Base-by-base conservation (phyloP, 2,888 invertebrate genomes). In the Epinotia brunnichana region DNA sequence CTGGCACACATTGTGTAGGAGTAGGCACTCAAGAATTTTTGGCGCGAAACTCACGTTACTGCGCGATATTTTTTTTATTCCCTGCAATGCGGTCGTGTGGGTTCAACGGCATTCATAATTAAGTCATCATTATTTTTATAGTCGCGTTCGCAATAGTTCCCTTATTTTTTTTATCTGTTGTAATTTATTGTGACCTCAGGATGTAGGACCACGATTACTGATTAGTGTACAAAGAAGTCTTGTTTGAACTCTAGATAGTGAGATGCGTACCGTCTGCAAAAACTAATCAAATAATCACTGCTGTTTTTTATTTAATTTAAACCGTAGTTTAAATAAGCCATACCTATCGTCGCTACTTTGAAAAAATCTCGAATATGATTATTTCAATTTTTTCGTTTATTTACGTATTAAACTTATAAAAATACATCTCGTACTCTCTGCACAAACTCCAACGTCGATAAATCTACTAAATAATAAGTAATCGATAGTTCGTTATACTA, bases 111-210 rank as follows among this genome's bases (percentile, higher is more conserved):
- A 29, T 41, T 29, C n/a, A n/a, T 74, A 76, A 77, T 77, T 74
- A 74, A 76, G 76, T 77, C 74, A 75, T 77, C 54, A 70, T 74
- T 76, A 75, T 77, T 76, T 74, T 77, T 76, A 71, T 75, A 70
- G 69, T 68, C 73, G 75, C 71, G 74, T 76, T 79, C 57, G 80
- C 80, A 80, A 77, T 77, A 74, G 69, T 70, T 70, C 74, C 78
- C 74, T 82, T 81, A 77, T 81, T 80, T 80, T n/a, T 72, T 77
- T 82, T 83, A 82, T 85, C 81, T 80, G 71, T 76, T 5, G 59
- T 61, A 71, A 57, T 73, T 74, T 69, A 71, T 74, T 69, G 75
- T 77, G 77, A 76, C 77, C 75, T 60, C 74, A 63, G 69, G 74
- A 67, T 68, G 76, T 74, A 74, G 59, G 73, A 70, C 73, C 24